A percentile compares a stretch with the other conserved stretches of the same genome.
Evolutionary conservation across 2,888 invertebrate species (phyloP).

Genomic region (Andricus curvator): DNA sequence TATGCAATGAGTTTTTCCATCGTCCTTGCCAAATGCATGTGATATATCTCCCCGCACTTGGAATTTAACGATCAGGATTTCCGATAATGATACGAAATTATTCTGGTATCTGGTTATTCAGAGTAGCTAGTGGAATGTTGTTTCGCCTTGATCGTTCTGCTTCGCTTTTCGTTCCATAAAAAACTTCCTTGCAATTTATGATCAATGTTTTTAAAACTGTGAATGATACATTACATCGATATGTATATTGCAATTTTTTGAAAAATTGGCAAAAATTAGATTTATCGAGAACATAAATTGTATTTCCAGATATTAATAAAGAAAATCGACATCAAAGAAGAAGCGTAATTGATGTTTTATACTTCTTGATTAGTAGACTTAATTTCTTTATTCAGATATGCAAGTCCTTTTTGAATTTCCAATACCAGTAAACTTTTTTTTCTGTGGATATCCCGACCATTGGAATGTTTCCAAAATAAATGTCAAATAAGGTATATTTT

Average conservation of each 20-base stretch:
- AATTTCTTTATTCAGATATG: no score
- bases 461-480: no score
- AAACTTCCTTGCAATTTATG: constrained; percentile 27
- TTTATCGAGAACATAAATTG: no score
- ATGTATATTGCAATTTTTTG: neutral
- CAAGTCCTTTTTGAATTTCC: no score
- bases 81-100: constrained; percentile 39
- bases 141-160: constrained; percentile 23
- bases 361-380: no score
- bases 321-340: no score
- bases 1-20: constrained; percentile 25
- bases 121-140: constrained; percentile 35
- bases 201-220: neutral
- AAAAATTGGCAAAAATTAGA: neutral
- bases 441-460: no score
- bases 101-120: constrained; percentile 39
- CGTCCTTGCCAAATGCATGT: constrained; percentile 32
- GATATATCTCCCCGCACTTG: constrained; percentile 38
- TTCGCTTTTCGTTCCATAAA: constrained; percentile 17
- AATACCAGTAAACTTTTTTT: no score
- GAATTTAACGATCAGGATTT: constrained; percentile 34
- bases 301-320: no score
- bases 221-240: neutral
- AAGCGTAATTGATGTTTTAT: no score
- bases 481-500: no score